phyloP scores from a whole-genome alignment of 1,140 invertebrate species.

The Macrobrachium rosenbergii region DNA sequence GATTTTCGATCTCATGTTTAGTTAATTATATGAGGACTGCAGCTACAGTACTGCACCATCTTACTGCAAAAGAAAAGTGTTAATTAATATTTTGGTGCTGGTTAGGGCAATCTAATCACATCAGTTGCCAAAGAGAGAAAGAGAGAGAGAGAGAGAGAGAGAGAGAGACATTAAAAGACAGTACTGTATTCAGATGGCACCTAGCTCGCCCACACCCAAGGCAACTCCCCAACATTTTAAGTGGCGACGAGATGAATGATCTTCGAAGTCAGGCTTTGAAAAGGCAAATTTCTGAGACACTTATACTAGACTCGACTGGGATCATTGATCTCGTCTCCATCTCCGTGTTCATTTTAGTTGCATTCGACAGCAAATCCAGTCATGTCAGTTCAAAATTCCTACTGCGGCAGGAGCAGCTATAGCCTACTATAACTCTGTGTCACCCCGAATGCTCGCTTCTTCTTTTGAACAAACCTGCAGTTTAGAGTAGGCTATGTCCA shows the following conservation, averaged over 20 bases:
- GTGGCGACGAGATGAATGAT: no score
- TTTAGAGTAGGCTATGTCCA: slow-evolving; percentile 98
- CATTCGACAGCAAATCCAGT: slow-evolving; percentile 17
- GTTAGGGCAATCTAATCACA: not conserved
- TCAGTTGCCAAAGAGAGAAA: not conserved
- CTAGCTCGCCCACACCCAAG: no score
- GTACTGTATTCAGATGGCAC: no score
- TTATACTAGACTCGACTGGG: not conserved
- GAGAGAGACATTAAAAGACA: no score
- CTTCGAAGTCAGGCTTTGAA: no score
- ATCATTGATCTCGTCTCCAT: not conserved
- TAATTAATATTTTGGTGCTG: not conserved
- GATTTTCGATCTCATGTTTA: not conserved
- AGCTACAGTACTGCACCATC: slow-evolving; percentile 33
- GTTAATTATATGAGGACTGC: not conserved
- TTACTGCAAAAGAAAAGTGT: slow-evolving; percentile 34
- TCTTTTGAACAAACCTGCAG: slow-evolving; percentile 78
- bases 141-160: no score
- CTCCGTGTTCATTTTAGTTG: slow-evolving; percentile 9
- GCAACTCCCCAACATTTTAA: no score
- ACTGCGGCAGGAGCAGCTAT: slow-evolving; percentile 47
- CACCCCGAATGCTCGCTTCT: slow-evolving; percentile 69
- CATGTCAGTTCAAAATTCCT: slow-evolving; percentile 26
- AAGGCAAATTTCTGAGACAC: no score
- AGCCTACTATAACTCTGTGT: slow-evolving; percentile 35